Evolutionary conservation across 2,797 vertebrate genomes (phyloP).

Genomic region (Karalla daura): DNA sequence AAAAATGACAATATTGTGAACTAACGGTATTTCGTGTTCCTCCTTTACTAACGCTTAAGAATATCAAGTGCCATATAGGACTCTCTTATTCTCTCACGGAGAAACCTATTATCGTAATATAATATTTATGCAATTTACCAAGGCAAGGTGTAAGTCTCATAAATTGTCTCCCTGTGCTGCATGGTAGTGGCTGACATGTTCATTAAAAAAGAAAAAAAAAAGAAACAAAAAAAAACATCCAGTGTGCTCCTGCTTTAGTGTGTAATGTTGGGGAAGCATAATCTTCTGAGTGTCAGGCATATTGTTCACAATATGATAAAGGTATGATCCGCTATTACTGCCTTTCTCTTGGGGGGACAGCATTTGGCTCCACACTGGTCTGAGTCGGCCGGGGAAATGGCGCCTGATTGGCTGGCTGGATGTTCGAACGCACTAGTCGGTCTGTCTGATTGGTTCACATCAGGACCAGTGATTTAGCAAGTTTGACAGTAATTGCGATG

Average conservation of each 20-base stretch:
- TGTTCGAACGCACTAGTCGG: conserved; percentile 25
- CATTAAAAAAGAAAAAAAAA: conserved; percentile 27
- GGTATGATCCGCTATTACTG: conserved; percentile 79
- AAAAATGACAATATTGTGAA: conserved; percentile 55
- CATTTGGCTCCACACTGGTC: conserved; percentile 68
- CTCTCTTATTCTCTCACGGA: conserved; percentile 65
- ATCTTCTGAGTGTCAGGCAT: conserved; percentile 64
- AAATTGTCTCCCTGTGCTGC: conserved; percentile 72
- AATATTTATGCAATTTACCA: conserved; percentile 76
- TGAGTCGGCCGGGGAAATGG: conserved; percentile 24
- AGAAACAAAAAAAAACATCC: conserved; percentile 33
- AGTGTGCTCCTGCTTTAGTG: conserved; percentile 72
- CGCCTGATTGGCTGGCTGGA: conserved; percentile 34
- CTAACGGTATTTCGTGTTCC: conserved; percentile 69
- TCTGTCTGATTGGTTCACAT: conserved; percentile 35
- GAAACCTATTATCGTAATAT: conserved; percentile 67
- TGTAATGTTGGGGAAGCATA: conserved; percentile 70
- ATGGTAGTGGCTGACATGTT: conserved; percentile 71
- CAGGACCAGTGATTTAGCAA: conserved; percentile 34
- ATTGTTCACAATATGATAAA: conserved; percentile 63
- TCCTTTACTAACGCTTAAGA: conserved; percentile 68
- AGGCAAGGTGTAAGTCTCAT: conserved; percentile 54
- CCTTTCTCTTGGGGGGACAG: conserved; percentile 81
- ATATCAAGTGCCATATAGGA: conserved; percentile 82
- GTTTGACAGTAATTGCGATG: conserved; percentile 6